Percentiles rank a stretch among this genome's conserved stretches.
phyloP scores from a whole-genome alignment of 1,140 invertebrate species.

The Phymorhynchus buccinoides region DNA sequence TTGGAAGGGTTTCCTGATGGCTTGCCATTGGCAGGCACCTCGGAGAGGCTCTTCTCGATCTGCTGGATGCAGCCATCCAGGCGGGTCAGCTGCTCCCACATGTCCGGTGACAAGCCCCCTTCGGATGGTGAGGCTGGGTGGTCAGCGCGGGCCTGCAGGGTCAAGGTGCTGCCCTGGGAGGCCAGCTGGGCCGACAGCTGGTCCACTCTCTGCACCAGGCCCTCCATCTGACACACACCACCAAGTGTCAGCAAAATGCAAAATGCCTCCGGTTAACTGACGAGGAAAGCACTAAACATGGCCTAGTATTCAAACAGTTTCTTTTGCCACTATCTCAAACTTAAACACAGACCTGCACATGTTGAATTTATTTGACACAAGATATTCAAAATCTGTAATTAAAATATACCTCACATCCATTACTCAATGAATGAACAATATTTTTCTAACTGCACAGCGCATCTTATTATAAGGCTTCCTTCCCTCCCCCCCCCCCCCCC shows the following conservation, averaged over 20 bases:
- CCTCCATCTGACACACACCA: conserved; percentile 39
- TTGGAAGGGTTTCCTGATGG: conserved; percentile 5
- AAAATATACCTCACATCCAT: no score
- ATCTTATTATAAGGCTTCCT: not conserved
- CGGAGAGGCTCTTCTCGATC: conserved; percentile 56
- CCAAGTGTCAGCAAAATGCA: no score
- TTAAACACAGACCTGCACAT: no score
- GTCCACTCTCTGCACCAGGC: conserved; percentile 51
- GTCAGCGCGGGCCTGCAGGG: not conserved
- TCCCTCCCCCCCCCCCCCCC: not conserved
- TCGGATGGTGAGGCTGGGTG: not conserved
- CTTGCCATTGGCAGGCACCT: not conserved
- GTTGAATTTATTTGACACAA: no score
- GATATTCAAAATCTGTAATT: no score
- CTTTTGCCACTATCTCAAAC: no score
- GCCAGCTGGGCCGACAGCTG: conserved; percentile 52
- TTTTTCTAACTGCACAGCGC: no score
- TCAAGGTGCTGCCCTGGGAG: conserved; percentile 34
- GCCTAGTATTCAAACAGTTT: no score
- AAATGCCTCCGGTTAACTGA: no score
- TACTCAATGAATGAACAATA: no score
- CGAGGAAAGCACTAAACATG: no score
- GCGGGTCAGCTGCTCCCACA: conserved; percentile 58
- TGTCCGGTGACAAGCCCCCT: conserved; percentile 46
- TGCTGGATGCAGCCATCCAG: conserved; percentile 58